A percentile compares a stretch with the other conserved stretches of the same genome.
phyloP scores from a whole-genome alignment of 2,113 vertebrate species.

The Chionomys nivalis region DNA sequence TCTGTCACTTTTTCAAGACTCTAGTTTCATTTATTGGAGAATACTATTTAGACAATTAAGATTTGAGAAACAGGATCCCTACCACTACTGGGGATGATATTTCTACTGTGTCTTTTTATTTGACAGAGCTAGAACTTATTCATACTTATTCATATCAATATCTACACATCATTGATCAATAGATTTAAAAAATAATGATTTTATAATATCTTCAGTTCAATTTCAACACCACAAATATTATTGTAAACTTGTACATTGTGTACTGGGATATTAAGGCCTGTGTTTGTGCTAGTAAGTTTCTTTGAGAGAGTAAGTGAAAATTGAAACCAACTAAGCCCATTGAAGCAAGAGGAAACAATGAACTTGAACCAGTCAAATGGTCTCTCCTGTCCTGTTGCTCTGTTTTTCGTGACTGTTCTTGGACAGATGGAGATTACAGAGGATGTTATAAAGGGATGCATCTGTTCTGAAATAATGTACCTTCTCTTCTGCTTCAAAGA shows the following conservation, averaged over 20 bases:
- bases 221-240: background rate
- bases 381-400: background rate
- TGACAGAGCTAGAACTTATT: background rate
- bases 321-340: background rate
- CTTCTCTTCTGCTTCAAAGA: slow-evolving; percentile 61
- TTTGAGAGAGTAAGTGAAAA: slow-evolving; percentile 4
- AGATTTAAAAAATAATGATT: background rate
- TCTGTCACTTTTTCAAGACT: background rate
- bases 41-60: background rate
- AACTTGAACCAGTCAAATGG: background rate
- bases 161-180: background rate
- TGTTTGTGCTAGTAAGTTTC: background rate
- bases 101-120: background rate
- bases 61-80: background rate
- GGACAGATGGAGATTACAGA: slow-evolving; percentile 46
- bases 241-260: slow-evolving; percentile 33
- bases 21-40: background rate
- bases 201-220: background rate
- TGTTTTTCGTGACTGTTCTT: background rate
- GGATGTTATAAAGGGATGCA: background rate
- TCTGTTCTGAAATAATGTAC: slow-evolving; percentile 47
- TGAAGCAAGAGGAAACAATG: slow-evolving; percentile 20
- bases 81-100: background rate
- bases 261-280: background rate
- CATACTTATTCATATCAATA: background rate